A percentile compares a stretch with the other conserved stretches of the same genome.
These are phyloP conservation scores for Dromiciops gliroides DNA, from an alignment of 2,113 vertebrate genomes.

Conservation along the genomic window DNA sequence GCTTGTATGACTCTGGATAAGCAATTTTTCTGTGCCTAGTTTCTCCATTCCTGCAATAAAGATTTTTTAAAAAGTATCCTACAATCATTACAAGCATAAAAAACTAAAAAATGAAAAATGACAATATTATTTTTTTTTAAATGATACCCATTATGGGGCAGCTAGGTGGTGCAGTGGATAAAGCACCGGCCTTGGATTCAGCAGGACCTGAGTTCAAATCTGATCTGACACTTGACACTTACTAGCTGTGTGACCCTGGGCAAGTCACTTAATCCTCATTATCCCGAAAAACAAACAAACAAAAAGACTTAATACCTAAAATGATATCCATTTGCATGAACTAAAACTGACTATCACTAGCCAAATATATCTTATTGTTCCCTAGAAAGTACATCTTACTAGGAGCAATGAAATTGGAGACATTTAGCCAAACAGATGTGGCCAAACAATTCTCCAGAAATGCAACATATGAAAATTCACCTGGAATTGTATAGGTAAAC, in stretches of 20 bases:
- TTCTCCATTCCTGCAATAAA: not conserved
- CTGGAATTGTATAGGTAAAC: not conserved
- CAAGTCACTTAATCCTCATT: too few relatives aligned
- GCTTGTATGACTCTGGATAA: not conserved
- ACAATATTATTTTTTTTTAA: too few relatives aligned
- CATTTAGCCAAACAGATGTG: not conserved
- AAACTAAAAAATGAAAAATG: not conserved
- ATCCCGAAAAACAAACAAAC: too few relatives aligned
- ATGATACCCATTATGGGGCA: too few relatives aligned
- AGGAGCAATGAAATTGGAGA: not conserved
- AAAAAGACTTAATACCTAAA: too few relatives aligned
- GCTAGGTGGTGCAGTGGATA: too few relatives aligned
- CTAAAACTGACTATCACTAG: not conserved
- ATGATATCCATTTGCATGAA: not conserved
- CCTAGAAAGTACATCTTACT: conserved; percentile 13
- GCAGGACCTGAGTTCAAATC: too few relatives aligned
- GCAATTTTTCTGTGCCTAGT: not conserved
- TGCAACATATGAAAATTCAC: not conserved
- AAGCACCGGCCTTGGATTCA: too few relatives aligned
- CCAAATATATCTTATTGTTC: not conserved
- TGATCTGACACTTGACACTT: too few relatives aligned
- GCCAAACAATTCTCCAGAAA: not conserved
- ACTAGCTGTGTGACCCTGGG: too few relatives aligned
- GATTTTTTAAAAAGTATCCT: not conserved
- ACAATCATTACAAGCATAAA: not conserved